These are phyloP conservation scores for Pimephales promelas DNA, from an alignment of 2,113 vertebrate species.

Conservation along the genomic window DNA sequence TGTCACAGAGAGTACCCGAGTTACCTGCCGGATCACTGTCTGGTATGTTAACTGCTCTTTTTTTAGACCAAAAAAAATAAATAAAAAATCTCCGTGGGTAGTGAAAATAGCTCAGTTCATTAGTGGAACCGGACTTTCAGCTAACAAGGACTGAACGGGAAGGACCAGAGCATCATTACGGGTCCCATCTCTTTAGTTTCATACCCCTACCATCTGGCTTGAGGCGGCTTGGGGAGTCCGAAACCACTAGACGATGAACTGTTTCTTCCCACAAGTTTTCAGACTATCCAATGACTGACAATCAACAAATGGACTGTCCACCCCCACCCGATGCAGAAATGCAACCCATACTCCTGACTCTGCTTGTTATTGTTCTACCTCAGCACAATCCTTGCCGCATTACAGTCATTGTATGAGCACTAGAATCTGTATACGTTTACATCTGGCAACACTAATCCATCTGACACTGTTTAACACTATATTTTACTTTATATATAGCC, in stretches of 20 bases:
- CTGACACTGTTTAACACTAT: slow-evolving; percentile 4
- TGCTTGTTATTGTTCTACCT: slow-evolving; percentile 15
- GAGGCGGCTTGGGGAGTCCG: background rate
- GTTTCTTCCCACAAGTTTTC: background rate
- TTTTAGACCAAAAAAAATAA: background rate
- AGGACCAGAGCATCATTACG: background rate
- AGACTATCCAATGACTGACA: background rate
- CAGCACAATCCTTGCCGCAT: slow-evolving; percentile 6
- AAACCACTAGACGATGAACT: background rate
- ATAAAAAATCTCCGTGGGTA: background rate
- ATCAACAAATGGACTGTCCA: slow-evolving; percentile 16
- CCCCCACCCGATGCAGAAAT: slow-evolving; percentile 14
- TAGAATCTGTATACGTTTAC: background rate
- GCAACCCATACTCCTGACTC: slow-evolving; percentile 12
- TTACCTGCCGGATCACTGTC: background rate
- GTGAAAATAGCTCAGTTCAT: background rate
- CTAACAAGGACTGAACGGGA: background rate
- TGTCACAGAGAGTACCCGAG: slow-evolving; percentile 6
- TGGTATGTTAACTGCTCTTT: background rate
- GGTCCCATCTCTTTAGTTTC: background rate
- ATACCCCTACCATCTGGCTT: background rate
- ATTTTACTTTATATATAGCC: background rate
- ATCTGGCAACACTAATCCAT: background rate
- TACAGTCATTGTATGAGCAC: slow-evolving; percentile 1
- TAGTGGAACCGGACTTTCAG: background rate